Conservation (phyloP, 1,140 invertebrate species). For the Oncopodura yosiiana region DNA sequence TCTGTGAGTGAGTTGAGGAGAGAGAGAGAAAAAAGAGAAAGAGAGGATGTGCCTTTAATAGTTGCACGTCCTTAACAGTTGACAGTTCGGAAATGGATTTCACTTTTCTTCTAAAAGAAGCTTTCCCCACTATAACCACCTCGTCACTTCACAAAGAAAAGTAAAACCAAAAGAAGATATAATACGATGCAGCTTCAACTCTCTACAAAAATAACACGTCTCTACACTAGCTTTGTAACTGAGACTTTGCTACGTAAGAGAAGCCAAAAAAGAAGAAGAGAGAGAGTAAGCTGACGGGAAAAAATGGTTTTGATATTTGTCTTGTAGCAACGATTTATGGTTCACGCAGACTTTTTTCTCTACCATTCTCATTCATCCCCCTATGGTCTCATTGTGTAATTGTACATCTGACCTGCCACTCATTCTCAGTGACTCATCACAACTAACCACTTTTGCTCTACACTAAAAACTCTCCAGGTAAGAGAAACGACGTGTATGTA, state of each 20-base stretch:
- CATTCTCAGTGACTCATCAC: no score
- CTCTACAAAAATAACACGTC: not conserved
- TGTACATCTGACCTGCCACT: constrained; percentile 15
- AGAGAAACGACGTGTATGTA: no score
- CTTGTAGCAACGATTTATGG: constrained; percentile 26
- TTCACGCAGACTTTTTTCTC: not conserved
- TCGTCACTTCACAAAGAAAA: not conserved
- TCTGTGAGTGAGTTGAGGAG: constrained; percentile 4
- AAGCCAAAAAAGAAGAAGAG: constrained; percentile 10
- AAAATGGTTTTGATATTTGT: constrained; percentile 28
- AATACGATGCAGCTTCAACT: not conserved
- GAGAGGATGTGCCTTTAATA: constrained; percentile 22
- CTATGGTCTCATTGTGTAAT: not conserved
- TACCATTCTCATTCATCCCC: constrained; percentile 5
- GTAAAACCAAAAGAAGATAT: not conserved
- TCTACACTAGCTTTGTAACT: not conserved
- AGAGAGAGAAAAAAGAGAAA: not conserved
- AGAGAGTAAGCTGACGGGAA: constrained; percentile 19
- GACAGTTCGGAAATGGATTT: constrained; percentile 35
- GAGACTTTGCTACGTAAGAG: not conserved
- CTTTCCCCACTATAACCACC: no score
- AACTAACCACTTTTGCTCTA: no score
- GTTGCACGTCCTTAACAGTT: constrained; percentile 29
- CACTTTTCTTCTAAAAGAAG: constrained; percentile 1
- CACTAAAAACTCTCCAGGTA: no score